These are phyloP conservation scores for Palaemon carinicauda DNA, from an alignment of 1,140 invertebrate species.

Conservation along the genomic window DNA sequence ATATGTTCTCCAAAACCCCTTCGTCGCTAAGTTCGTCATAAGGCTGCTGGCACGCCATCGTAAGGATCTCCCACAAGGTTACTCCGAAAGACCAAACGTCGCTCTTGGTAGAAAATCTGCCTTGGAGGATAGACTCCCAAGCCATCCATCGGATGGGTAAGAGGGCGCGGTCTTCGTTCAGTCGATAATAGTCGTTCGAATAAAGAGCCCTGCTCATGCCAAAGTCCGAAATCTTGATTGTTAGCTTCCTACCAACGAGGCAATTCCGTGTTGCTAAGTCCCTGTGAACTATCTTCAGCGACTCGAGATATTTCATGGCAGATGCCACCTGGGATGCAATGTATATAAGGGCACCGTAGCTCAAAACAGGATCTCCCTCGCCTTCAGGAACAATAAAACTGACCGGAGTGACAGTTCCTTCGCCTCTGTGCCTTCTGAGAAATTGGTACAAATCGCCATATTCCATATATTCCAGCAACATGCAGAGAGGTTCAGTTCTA, in stretches of 20 bases:
- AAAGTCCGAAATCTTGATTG: conserved; percentile 70
- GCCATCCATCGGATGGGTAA: conserved; percentile 60
- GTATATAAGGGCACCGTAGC: conserved; percentile 72
- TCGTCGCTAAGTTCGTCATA: conserved; percentile 80
- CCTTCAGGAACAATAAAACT: conserved; percentile 63
- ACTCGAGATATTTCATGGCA: conserved; percentile 86
- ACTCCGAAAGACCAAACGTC: conserved; percentile 91
- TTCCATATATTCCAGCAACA: conserved; percentile 60
- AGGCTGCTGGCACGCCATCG: conserved; percentile 82
- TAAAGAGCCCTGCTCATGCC: conserved; percentile 73
- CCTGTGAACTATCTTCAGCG: conserved; percentile 79
- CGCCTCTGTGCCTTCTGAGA: conserved; percentile 74
- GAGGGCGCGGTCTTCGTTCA: conserved; percentile 77
- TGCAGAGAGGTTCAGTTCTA: conserved; percentile 55
- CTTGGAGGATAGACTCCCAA: conserved; percentile 67
- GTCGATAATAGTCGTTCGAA: conserved; percentile 69
- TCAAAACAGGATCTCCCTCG: conserved; percentile 69
- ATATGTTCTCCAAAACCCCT: conserved; percentile 81
- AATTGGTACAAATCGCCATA: conserved; percentile 61
- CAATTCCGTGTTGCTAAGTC: conserved; percentile 76
- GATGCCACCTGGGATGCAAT: conserved; percentile 80
- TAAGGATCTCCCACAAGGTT: conserved; percentile 88
- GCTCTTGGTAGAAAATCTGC: conserved; percentile 83
- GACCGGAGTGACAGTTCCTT: conserved; percentile 66
- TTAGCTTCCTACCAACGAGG: conserved; percentile 62